These are phyloP conservation scores for Aphelenchoides besseyi DNA, from an alignment of 1,140 invertebrate genomes.

Conservation along the genomic window DNA sequence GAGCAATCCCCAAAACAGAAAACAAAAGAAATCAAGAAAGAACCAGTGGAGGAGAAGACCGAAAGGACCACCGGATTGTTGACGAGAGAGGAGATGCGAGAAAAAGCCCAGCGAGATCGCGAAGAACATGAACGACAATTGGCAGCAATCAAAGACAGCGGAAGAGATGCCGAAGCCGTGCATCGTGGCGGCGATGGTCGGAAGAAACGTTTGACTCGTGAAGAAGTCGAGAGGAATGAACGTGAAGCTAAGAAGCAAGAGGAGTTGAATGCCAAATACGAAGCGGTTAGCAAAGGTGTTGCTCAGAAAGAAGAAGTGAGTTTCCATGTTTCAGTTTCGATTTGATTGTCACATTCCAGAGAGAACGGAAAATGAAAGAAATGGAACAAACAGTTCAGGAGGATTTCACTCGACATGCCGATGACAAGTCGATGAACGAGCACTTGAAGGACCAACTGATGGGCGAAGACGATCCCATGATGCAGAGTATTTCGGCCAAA, in stretches of 20 bases:
- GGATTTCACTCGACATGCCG: slow-evolving; percentile 47
- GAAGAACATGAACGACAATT: too few relatives aligned
- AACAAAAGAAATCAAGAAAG: too few relatives aligned
- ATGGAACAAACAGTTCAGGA: slow-evolving; percentile 47
- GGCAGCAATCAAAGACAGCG: too few relatives aligned
- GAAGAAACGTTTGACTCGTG: too few relatives aligned
- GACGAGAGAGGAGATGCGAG: too few relatives aligned
- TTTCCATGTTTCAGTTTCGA: slow-evolving; percentile 4
- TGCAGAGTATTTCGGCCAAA: slow-evolving; percentile 31
- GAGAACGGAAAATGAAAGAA: slow-evolving; percentile 48
- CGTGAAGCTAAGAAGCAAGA: slow-evolving; percentile 44
- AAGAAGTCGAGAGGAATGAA: slow-evolving; percentile 42
- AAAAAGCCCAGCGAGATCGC: too few relatives aligned
- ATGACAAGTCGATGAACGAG: slow-evolving; percentile 52
- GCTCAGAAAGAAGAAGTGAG: slow-evolving; percentile 41
- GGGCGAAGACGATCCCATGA: slow-evolving; percentile 50
- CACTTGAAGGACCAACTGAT: slow-evolving; percentile 45
- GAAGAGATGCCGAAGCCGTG: too few relatives aligned
- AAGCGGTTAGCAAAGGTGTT: slow-evolving; percentile 41
- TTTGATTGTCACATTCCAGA: slow-evolving; percentile 23
- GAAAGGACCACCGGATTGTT: too few relatives aligned
- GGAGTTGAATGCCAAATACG: slow-evolving; percentile 46
- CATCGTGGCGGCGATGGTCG: too few relatives aligned
- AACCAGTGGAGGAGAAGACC: too few relatives aligned
- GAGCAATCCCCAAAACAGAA: too few relatives aligned